phyloP scores from a whole-genome alignment of 1,140 invertebrate genomes.

The Platorchestia sp. region DNA sequence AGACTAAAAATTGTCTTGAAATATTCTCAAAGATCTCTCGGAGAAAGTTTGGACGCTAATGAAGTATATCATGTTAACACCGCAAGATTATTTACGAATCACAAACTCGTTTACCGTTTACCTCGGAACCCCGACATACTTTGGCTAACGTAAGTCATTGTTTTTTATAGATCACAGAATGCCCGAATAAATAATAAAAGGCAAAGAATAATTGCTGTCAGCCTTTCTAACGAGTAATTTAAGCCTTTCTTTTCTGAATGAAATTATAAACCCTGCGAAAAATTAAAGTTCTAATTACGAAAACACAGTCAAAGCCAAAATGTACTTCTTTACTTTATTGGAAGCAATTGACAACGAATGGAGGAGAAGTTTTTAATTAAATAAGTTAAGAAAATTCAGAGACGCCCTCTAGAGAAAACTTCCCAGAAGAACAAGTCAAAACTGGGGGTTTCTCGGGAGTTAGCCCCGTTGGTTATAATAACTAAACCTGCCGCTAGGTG shows the following conservation, averaged over 20 bases:
- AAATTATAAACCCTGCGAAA: neutral
- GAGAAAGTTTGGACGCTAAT: too few species aligned
- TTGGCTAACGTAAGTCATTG: too few species aligned
- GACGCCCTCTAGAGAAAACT: neutral
- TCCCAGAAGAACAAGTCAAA: neutral
- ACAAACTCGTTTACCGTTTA: too few species aligned
- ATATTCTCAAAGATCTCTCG: neutral
- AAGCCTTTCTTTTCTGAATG: neutral
- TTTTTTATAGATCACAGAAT: too few species aligned
- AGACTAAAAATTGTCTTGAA: neutral
- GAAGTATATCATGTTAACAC: too few species aligned
- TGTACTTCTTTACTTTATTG: neutral
- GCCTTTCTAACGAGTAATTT: neutral
- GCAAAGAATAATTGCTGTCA: neutral
- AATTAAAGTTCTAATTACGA: neutral
- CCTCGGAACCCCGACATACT: too few species aligned
- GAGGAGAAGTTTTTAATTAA: neutral
- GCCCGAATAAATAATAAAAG: neutral
- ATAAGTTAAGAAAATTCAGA: neutral
- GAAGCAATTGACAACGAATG: neutral
- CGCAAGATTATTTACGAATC: too few species aligned
- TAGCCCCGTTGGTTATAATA: too few species aligned
- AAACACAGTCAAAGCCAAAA: neutral
- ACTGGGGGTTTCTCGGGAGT: too few species aligned
- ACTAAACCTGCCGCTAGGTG: too few species aligned